A percentile compares a stretch with the other conserved stretches of the same genome.
Evolutionary conservation across 1,140 invertebrate genomes (phyloP).

Genomic region (Pristionchus pacificus): DNA sequence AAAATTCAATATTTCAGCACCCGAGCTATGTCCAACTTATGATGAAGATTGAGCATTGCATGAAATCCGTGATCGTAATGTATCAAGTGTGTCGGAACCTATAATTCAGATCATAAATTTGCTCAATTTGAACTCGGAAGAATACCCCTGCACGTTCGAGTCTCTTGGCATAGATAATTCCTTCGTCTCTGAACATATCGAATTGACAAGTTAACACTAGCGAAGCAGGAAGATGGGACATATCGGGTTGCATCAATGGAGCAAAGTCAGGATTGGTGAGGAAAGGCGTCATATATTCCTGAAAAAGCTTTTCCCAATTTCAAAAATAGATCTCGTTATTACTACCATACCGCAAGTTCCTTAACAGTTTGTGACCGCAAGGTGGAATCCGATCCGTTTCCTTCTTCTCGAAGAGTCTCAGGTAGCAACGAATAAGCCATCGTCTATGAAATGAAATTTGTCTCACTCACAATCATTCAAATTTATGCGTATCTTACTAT

Average conservation of each 20-base stretch:
- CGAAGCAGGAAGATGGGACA: background rate
- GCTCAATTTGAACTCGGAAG: background rate
- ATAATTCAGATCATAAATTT: too few relatives aligned
- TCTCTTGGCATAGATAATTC: constrained; percentile 10
- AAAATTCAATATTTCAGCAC: too few relatives aligned
- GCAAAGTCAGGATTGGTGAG: constrained; percentile 27
- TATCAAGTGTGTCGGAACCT: background rate
- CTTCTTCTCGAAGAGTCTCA: too few relatives aligned
- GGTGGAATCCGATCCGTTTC: background rate
- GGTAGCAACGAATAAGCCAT: background rate
- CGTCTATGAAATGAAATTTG: background rate
- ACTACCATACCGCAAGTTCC: too few relatives aligned
- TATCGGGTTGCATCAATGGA: constrained; percentile 12
- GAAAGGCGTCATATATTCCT: constrained; percentile 8
- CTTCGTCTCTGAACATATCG: constrained; percentile 8
- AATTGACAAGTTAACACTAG: constrained; percentile 11
- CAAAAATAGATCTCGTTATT: too few relatives aligned
- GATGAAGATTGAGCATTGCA: constrained; percentile 28
- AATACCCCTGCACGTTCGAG: background rate
- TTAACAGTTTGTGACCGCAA: background rate
- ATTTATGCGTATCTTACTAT: too few relatives aligned
- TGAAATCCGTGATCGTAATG: constrained; percentile 24
- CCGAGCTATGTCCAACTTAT: background rate
- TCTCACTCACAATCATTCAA: background rate
- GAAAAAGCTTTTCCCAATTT: too few relatives aligned